Evolutionary conservation across 2,113 vertebrate species (phyloP).

Genomic region (Trogon melanurus): DNA sequence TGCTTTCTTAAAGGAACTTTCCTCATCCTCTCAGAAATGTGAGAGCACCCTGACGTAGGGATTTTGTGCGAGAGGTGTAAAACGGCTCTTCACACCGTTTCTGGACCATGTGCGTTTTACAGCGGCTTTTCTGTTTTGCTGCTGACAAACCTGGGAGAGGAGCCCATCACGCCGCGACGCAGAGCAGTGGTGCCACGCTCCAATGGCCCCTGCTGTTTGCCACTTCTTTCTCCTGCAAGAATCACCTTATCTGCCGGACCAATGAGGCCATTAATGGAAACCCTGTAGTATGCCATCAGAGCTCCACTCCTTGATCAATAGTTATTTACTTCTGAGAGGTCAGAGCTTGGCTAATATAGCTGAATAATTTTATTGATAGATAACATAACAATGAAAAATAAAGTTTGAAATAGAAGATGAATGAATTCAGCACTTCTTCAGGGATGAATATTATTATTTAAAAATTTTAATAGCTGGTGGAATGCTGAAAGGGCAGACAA

Average conservation of each 20-base stretch:
- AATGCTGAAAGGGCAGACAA: constrained; percentile 90
- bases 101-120: background rate
- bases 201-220: background rate
- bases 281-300: constrained; percentile 63
- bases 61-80: background rate
- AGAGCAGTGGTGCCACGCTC: background rate
- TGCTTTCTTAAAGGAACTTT: background rate
- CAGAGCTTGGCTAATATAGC: constrained; percentile 80
- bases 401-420: constrained; percentile 81
- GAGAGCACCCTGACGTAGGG: background rate
- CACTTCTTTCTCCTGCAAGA: constrained; percentile 32
- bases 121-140: background rate
- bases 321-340: constrained; percentile 84
- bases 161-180: background rate
- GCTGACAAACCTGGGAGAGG: background rate
- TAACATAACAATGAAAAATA: constrained; percentile 85
- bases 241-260: constrained; percentile 71
- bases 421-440: constrained; percentile 74
- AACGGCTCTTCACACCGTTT: background rate
- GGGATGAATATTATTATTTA: constrained; percentile 80
- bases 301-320: constrained; percentile 81
- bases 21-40: background rate
- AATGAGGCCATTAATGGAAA: constrained; percentile 78
- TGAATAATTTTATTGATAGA: constrained; percentile 83
- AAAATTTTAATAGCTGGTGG: constrained; percentile 75